Evolutionary conservation across 2,113 vertebrate species (phyloP), one percentile per base, ranked within the genome.

Genomic region (Piprites chloris): DNA sequence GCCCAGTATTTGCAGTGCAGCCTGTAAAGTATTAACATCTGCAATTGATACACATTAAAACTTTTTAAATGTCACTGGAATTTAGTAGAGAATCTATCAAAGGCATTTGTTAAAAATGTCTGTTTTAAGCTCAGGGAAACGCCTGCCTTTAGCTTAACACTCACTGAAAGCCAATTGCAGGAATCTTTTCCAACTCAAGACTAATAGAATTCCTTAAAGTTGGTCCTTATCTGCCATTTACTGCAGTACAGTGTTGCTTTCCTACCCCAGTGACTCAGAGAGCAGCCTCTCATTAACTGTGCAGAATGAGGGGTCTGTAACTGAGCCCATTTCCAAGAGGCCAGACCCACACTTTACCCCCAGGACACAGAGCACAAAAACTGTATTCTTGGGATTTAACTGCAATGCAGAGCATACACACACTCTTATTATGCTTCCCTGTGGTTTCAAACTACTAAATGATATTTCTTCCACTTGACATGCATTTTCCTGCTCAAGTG

Each of bases 391-490:
- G 72, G 11, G 84, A 53, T 61, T 77, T 58, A 53, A 69, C 87
- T 74, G 84, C 89, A 90, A 41, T 37, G 85, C 68, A 67, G 75
- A 84, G 52, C 85, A 71, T 49, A 73, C 5, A 93, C 82, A 87
- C 52, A 9, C 14, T 72, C 49, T 56, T 65, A 65, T 83, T 89
- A 66, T 58, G 49, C 72, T 55, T 89, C 81, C 88, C 86, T 6
- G 24, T 37, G 85, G 79, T 72, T 90, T 81, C 79, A 80, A 91
- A 61, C 55, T 71, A 32, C 52, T 86, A 83, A 83, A 94, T 49
- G 88, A 18, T 75, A 67, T 84, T 96, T 86, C 83, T 90, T 88
- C 90, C 79, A 67, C 90, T 81, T 86, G 79, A 88, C 88, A 56
- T 17, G 85, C 83, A 32, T 86, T 94, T 95, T 78, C 69, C 83